Percentiles rank a stretch among this genome's conserved stretches.
phyloP scores from a whole-genome alignment of 2,113 vertebrate genomes.

The Bubo bubo region DNA sequence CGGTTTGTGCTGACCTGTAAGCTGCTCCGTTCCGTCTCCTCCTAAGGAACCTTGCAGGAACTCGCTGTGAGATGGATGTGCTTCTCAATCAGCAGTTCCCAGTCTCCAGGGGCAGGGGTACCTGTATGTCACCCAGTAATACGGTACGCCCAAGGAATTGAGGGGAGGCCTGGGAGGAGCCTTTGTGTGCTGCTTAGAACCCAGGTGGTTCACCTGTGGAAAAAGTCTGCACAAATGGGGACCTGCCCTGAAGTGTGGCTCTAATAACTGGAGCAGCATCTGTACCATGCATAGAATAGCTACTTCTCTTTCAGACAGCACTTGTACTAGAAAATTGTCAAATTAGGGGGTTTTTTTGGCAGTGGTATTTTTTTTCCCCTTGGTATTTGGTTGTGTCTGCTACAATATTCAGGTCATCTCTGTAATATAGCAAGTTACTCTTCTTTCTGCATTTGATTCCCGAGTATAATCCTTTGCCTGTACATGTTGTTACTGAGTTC shows the following conservation, averaged over 20 bases:
- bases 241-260: neutral
- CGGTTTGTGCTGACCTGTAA: neutral
- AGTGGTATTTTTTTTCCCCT: neutral
- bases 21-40: rapidly evolving
- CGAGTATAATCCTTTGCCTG: neutral
- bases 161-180: neutral
- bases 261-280: neutral
- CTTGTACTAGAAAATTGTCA: neutral
- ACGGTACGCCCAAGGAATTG: neutral
- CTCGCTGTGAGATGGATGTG: neutral
- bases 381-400: neutral
- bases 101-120: neutral
- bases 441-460: neutral
- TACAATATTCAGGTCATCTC: neutral
- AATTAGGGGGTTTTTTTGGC: rapidly evolving
- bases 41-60: neutral
- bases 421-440: neutral
- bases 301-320: neutral
- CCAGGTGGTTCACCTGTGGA: neutral
- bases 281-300: neutral
- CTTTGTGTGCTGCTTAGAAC: neutral
- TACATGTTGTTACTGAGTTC: neutral
- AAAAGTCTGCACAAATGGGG: neutral
- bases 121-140: no score
- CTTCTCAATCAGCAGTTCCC: neutral